phyloP scores from a whole-genome alignment of 2,797 vertebrate genomes.

The Centropyge bicolor region DNA sequence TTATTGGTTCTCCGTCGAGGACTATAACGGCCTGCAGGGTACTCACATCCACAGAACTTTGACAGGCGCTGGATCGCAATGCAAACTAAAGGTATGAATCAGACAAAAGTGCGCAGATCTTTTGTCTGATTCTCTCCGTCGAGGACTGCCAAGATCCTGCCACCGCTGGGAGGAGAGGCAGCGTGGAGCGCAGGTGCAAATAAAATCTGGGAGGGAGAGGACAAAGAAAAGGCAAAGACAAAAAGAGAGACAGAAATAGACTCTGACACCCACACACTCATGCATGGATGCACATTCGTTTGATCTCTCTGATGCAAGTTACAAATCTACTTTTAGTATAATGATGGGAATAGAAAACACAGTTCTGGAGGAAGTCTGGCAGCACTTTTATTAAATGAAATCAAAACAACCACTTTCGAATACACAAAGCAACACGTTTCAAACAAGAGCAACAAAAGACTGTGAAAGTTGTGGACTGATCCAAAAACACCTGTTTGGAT shows the following conservation, averaged over 20 bases:
- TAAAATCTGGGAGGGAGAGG: slow-evolving; percentile 52
- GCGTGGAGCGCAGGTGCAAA: slow-evolving; percentile 56
- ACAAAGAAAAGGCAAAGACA: slow-evolving; percentile 18
- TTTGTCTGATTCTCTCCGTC: not conserved
- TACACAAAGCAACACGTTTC: not conserved
- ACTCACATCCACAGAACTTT: no score
- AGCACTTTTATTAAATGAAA: not conserved
- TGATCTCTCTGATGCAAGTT: slow-evolving; percentile 2
- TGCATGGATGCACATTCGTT: not conserved
- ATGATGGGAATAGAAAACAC: not conserved
- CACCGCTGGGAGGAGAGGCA: slow-evolving; percentile 35
- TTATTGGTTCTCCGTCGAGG: slow-evolving; percentile 39
- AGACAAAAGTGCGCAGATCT: no score
- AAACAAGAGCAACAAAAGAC: no score
- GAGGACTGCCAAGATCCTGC: slow-evolving; percentile 43
- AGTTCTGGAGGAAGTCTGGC: not conserved
- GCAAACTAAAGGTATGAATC: no score
- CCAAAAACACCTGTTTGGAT: no score
- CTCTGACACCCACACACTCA: slow-evolving; percentile 8
- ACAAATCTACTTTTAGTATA: slow-evolving; percentile 12
- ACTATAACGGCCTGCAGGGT: not conserved
- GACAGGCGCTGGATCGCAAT: no score
- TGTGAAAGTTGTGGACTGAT: no score
- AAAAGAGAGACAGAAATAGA: slow-evolving; percentile 29
- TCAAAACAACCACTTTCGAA: slow-evolving; percentile 6